Percentiles rank a stretch among this genome's conserved stretches.
These are phyloP conservation scores for Euura saliciscinereae DNA, from an alignment of 1,140 invertebrate genomes.

Conservation along the genomic window DNA sequence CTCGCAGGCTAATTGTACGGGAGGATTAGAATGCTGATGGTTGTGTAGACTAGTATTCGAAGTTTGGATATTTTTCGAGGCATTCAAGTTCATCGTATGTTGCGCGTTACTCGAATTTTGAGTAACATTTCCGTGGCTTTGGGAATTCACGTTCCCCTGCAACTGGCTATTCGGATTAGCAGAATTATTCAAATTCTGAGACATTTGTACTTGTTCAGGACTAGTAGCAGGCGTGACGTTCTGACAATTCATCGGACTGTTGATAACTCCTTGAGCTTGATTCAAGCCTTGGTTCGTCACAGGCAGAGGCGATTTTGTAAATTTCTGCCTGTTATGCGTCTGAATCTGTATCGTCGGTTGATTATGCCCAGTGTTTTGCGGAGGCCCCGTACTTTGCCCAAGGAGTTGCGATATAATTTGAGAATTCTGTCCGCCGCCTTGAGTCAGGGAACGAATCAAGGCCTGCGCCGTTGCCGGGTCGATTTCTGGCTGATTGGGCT, in stretches of 20 bases:
- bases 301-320: slow-evolving; percentile 41
- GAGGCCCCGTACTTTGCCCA: slow-evolving; percentile 32
- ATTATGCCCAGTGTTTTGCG: slow-evolving; percentile 1
- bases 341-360: not conserved
- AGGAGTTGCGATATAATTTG: slow-evolving; percentile 56
- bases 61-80: slow-evolving; percentile 32
- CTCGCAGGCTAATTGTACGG: not conserved
- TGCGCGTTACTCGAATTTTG: slow-evolving; percentile 19
- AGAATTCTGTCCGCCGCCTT: slow-evolving; percentile 51
- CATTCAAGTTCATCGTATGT: slow-evolving; percentile 15
- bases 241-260: slow-evolving; percentile 36
- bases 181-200: slow-evolving; percentile 31
- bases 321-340: slow-evolving; percentile 34
- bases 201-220: slow-evolving; percentile 41
- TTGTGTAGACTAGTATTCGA: slow-evolving; percentile 11
- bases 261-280: slow-evolving; percentile 17
- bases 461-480: slow-evolving; percentile 56
- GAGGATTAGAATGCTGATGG: not conserved
- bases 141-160: not conserved
- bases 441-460: slow-evolving; percentile 51
- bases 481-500: slow-evolving; percentile 55
- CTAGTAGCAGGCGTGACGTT: slow-evolving; percentile 35
- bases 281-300: slow-evolving; percentile 18
- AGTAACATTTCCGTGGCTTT: slow-evolving; percentile 11
- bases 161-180: not conserved